These are phyloP conservation scores for Cyphomyrus plagiostoma DNA, from an alignment of 2,113 vertebrate genomes.

Conservation along the genomic window DNA sequence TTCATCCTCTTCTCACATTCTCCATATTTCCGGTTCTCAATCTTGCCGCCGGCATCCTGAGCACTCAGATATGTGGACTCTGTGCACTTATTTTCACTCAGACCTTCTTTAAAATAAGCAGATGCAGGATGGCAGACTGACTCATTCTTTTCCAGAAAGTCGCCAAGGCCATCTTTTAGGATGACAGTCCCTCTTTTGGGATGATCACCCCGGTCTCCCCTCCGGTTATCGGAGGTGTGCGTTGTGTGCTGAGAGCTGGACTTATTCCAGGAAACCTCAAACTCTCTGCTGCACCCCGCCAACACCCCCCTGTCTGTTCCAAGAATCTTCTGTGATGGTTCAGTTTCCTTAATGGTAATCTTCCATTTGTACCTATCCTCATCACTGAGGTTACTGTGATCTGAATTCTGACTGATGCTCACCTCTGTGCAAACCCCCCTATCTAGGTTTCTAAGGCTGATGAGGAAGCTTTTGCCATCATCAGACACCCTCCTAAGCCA, in stretches of 20 bases:
- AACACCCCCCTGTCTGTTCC: neutral
- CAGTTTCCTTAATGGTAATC: constrained; percentile 24
- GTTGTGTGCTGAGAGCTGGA: neutral
- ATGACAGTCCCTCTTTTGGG: neutral
- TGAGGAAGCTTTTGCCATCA: constrained; percentile 45
- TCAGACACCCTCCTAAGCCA: constrained; percentile 58
- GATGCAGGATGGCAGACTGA: neutral
- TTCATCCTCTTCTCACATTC: no score
- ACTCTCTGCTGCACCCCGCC: constrained; percentile 29
- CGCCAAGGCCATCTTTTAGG: neutral
- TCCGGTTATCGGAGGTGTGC: neutral
- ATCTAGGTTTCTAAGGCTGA: constrained; percentile 41
- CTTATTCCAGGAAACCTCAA: constrained; percentile 35
- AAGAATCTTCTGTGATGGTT: constrained; percentile 23
- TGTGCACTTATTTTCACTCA: neutral
- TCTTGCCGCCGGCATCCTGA: neutral
- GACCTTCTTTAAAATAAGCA: neutral
- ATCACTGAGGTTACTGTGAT: constrained; percentile 20
- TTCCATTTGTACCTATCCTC: constrained; percentile 31
- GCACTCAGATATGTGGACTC: neutral
- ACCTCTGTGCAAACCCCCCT: constrained; percentile 30
- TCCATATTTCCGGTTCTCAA: neutral
- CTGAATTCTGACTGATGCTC: constrained; percentile 35
- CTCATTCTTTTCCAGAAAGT: neutral
- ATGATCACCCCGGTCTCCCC: neutral